phyloP scores from a whole-genome alignment of 2,113 vertebrate species.

The Myanophis thanlyinensis region DNA sequence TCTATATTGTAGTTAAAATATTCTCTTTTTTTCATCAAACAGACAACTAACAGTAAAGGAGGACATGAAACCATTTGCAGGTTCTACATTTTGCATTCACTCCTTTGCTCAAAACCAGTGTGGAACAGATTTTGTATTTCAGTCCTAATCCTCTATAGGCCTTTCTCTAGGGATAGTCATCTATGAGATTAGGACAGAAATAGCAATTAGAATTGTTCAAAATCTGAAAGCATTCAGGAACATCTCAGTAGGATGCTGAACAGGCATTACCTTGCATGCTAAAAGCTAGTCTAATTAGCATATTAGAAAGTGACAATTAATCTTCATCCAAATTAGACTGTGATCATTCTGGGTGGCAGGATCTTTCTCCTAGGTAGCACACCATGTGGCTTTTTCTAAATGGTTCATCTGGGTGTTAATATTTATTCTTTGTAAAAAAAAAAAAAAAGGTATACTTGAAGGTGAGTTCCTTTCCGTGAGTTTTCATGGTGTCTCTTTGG shows the following conservation, averaged over 20 bases:
- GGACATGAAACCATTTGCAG: neutral
- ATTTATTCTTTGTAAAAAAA: neutral
- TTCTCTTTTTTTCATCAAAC: neutral
- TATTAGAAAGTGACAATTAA: constrained; percentile 5
- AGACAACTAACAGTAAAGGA: neutral
- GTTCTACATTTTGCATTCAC: neutral
- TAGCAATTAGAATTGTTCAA: neutral
- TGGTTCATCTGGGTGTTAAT: neutral
- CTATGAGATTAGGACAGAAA: neutral
- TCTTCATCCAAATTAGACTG: neutral
- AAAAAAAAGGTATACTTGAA: neutral
- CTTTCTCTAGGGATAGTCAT: neutral
- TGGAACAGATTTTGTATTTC: neutral
- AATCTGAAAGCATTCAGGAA: neutral
- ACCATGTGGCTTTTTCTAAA: neutral
- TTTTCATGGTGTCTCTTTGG: neutral
- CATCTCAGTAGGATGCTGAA: neutral
- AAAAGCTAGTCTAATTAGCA: constrained; percentile 5
- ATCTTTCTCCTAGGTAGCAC: neutral
- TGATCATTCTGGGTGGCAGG: neutral
- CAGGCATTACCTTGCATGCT: neutral
- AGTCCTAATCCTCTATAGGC: too few species aligned
- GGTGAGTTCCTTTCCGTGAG: neutral
- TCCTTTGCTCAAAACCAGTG: neutral
- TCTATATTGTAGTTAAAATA: neutral